Percentiles rank a stretch among this genome's conserved stretches.
These are phyloP conservation scores for Eublepharis macularius DNA, from an alignment of 2,113 vertebrate species.

Conservation along the genomic window DNA sequence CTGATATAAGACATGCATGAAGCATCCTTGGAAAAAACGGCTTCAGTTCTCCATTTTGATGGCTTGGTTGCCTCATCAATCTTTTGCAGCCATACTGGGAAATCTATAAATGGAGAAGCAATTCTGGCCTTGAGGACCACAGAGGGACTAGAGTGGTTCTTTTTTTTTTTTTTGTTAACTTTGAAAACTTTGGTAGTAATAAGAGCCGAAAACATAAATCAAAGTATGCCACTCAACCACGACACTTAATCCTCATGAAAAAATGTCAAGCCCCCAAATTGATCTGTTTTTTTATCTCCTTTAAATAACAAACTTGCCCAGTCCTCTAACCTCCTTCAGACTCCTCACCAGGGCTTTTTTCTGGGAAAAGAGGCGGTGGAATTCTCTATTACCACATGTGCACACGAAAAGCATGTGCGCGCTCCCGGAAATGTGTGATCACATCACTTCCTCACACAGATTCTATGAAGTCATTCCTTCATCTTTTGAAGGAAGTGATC, in stretches of 20 bases:
- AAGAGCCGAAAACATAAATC: neutral
- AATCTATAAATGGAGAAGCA: neutral
- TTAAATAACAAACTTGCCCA: neutral
- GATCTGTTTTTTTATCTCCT: neutral
- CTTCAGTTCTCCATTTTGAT: neutral
- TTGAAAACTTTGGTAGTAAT: neutral
- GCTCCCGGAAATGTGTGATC: too few relatives aligned
- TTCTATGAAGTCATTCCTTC: too few relatives aligned
- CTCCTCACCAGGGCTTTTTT: too few relatives aligned
- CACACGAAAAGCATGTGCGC: too few relatives aligned
- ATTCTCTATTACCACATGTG: too few relatives aligned
- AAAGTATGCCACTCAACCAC: accelerated
- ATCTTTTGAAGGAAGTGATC: too few relatives aligned
- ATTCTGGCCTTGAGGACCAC: neutral
- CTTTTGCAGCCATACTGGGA: neutral
- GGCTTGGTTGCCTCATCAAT: neutral
- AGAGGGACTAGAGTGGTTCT: neutral
- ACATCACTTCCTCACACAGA: too few relatives aligned
- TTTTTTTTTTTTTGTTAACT: conserved; percentile 13
- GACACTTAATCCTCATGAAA: neutral
- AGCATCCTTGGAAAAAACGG: neutral
- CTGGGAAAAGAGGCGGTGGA: too few relatives aligned
- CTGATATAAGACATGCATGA: conserved; percentile 3
- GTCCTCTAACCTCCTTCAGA: too few relatives aligned
- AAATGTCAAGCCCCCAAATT: neutral